Evolutionary conservation across 2,888 invertebrate species (phyloP), one percentile per base, ranked within the genome.

Genomic region (Coelopa pilipes): DNA sequence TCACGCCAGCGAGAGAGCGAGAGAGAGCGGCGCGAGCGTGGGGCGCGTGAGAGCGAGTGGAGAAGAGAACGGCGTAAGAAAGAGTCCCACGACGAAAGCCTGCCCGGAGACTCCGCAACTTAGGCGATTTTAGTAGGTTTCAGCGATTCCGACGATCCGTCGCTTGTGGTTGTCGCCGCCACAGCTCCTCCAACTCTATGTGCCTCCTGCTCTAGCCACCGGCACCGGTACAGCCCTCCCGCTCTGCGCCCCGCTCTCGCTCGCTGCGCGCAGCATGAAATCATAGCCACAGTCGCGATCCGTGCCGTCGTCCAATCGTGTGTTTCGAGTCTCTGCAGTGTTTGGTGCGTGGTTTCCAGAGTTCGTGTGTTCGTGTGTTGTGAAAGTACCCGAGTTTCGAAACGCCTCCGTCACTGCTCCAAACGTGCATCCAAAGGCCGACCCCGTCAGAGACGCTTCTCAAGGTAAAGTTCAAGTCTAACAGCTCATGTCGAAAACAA

Each of bases 381-480:
- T 17, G 1, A 57, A 57, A 19, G n/a, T n/a, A 2, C 53, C 53
- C 34, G 13, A 60, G 34, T 62, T 34, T 62, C 34, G 24, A 9
- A 13, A 15, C 34, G 15, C 34, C 24, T 62, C 34, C 3, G 5
- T n/a, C 34, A 3, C 45, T 21, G 34, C n/a, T 3, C 1, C 45
- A 62, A 15, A 62, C 45, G 34, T 45, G 21, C n/a, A 53, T 15
- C 53, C 13, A 62, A 62, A 62, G 34, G 24, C 45, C n/a, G 62
- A 15, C 34, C n/a, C 1, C 62, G 13, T 12, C 21, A 74, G 1
- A 47, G 21, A 60, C 70, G 45, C 63, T 17, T 68, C 63, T 68
- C 71, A 75, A 78, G 75, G 76, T 77, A 78, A 77, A 77, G 74
- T 72, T 78, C 75, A 76, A 73, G 76, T 71, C 55, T 62, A 76